Conservation (phyloP, 2,888 invertebrate genomes). For the Theretra japonica region DNA sequence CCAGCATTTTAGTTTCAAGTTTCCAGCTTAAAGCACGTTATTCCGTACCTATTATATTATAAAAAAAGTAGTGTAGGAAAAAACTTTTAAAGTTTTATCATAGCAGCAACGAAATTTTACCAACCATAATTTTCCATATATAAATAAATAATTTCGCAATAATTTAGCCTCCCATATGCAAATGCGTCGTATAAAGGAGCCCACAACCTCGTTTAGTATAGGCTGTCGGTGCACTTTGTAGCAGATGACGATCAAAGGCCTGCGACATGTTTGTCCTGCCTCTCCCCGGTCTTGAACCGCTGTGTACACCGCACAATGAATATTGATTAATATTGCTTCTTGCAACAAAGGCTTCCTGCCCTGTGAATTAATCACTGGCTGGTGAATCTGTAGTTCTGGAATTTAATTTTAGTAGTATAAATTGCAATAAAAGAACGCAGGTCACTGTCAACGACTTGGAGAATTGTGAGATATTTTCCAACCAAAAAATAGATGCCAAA, state of each 20-base stretch:
- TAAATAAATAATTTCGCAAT: neutral
- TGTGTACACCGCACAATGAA: constrained; percentile 34
- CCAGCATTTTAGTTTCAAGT: neutral
- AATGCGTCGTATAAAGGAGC: constrained; percentile 6
- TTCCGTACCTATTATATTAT: no score
- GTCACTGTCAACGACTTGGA: no score
- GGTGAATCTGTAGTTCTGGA: neutral
- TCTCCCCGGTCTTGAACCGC: constrained; percentile 31
- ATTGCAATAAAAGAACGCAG: no score
- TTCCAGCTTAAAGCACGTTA: no score
- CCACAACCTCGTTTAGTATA: constrained; percentile 6
- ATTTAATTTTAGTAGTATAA: no score
- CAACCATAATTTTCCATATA: neutral
- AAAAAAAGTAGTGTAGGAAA: no score
- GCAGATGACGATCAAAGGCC: constrained; percentile 45
- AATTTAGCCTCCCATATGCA: neutral
- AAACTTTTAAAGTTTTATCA: no score
- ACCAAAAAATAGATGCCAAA: no score
- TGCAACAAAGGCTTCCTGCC: constrained; percentile 28
- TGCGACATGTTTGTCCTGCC: constrained; percentile 45
- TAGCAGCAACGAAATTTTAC: neutral
- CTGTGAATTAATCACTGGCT: constrained; percentile 5
- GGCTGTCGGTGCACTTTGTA: constrained; percentile 25
- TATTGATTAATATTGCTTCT: constrained; percentile 48
- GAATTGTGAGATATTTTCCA: no score